Percentiles rank a stretch among this genome's conserved stretches.
phyloP scores from a whole-genome alignment of 2,113 vertebrate species.

The Himantopus leucocephalus region DNA sequence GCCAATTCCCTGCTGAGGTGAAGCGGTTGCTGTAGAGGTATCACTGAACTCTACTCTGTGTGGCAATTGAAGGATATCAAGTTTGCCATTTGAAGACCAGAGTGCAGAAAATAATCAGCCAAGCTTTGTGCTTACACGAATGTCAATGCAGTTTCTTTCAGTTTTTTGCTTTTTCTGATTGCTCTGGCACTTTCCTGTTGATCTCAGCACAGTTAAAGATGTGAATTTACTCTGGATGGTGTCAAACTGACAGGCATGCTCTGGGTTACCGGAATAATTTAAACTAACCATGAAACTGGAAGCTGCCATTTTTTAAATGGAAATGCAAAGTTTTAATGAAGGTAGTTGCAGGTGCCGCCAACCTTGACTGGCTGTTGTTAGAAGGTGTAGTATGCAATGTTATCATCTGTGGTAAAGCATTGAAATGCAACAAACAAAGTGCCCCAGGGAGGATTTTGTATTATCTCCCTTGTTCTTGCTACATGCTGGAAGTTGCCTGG shows the following conservation, averaged over 20 bases:
- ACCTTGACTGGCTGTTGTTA: neutral
- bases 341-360: neutral
- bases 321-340: neutral
- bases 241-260: neutral
- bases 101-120: neutral
- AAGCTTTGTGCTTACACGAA: neutral
- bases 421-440: neutral
- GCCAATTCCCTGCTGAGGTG: neutral
- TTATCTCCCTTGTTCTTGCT: neutral
- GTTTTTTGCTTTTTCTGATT: neutral
- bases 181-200: neutral
- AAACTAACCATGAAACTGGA: neutral
- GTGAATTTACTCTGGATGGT: neutral
- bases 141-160: rapidly evolving
- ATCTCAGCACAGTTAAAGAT: neutral
- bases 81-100: neutral
- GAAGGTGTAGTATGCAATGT: neutral
- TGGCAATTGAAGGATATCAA: neutral
- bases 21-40: neutral
- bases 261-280: neutral
- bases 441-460: neutral
- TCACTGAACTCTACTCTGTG: rapidly evolving
- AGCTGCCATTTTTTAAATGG: neutral
- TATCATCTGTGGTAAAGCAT: neutral
- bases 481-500: neutral